phyloP scores from a whole-genome alignment of 2,888 invertebrate species.

The Rhabditophanes sp. region DNA sequence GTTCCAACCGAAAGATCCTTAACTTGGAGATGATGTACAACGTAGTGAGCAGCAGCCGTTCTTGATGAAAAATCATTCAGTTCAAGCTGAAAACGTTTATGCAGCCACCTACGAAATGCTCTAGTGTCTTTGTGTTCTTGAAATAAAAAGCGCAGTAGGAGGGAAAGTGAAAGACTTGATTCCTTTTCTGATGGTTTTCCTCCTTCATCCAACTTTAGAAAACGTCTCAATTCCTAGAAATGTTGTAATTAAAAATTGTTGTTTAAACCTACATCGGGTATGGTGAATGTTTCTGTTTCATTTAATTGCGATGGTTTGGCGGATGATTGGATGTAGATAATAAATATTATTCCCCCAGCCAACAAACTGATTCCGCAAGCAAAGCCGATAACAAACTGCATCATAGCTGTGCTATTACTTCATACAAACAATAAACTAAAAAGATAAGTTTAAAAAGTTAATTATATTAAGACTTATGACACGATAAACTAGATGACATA shows the following conservation, averaged over 20 bases:
- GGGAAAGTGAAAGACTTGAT: slow-evolving; percentile 18
- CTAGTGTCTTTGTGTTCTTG: slow-evolving; percentile 40
- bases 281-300: too few relatives aligned
- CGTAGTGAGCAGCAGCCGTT: slow-evolving; percentile 18
- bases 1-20: slow-evolving; percentile 53
- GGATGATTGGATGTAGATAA: too few relatives aligned
- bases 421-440: too few relatives aligned
- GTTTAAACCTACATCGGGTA: too few relatives aligned
- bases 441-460: too few relatives aligned
- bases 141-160: slow-evolving; percentile 37
- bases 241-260: neutral
- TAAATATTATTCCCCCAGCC: too few relatives aligned
- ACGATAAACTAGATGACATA: too few relatives aligned
- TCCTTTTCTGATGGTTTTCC: slow-evolving; percentile 34
- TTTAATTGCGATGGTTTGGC: too few relatives aligned
- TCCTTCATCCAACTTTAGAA: slow-evolving; percentile 32
- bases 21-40: slow-evolving; percentile 26
- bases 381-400: too few relatives aligned
- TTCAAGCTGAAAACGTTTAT: slow-evolving; percentile 40
- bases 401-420: too few relatives aligned
- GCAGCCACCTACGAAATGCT: slow-evolving; percentile 37
- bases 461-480: too few relatives aligned
- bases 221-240: slow-evolving; percentile 27
- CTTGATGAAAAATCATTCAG: slow-evolving; percentile 39
- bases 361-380: too few relatives aligned